Evolutionary conservation across 2,888 invertebrate species (phyloP).

Genomic region (Nipponacmea schrenckii): DNA sequence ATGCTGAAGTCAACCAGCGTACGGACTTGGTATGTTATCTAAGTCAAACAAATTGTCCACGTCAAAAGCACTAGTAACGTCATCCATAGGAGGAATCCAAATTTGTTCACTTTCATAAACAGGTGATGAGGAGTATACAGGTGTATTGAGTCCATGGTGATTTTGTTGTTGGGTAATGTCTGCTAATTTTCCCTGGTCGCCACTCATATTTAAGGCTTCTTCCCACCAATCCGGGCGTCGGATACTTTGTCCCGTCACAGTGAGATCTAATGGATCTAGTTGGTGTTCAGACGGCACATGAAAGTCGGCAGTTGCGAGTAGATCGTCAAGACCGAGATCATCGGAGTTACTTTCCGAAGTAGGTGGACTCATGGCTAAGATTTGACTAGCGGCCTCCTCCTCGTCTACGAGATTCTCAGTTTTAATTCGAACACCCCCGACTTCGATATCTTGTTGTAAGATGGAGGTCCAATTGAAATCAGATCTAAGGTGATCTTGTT

Average conservation of each 20-base stretch:
- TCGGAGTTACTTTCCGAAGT: conserved; percentile 62
- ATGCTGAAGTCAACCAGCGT: conserved; percentile 1
- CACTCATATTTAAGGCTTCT: conserved; percentile 43
- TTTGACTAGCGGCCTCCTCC: conserved; percentile 46
- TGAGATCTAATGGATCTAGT: conserved; percentile 59
- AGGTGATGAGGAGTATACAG: conserved; percentile 51
- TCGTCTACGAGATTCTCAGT: conserved; percentile 59
- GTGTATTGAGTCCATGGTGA: conserved; percentile 52
- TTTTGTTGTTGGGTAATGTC: conserved; percentile 36
- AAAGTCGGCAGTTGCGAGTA: conserved; percentile 50
- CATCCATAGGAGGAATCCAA: conserved; percentile 50
- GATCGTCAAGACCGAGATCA: conserved; percentile 60
- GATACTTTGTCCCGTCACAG: conserved; percentile 64
- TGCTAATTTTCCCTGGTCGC: not conserved
- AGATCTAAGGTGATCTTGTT: conserved; percentile 47
- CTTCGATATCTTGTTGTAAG: conserved; percentile 64
- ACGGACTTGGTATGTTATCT: conserved; percentile 56
- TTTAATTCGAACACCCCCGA: conserved; percentile 61
- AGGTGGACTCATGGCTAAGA: conserved; percentile 61
- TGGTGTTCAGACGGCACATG: conserved; percentile 45
- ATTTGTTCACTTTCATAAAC: conserved; percentile 52
- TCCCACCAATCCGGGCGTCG: conserved; percentile 67
- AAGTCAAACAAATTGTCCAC: conserved; percentile 63
- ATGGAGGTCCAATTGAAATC: conserved; percentile 66
- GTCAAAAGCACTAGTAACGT: conserved; percentile 50